Evolutionary conservation across 2,797 vertebrate species (phyloP).

Genomic region (Lophotriccus pileatus): DNA sequence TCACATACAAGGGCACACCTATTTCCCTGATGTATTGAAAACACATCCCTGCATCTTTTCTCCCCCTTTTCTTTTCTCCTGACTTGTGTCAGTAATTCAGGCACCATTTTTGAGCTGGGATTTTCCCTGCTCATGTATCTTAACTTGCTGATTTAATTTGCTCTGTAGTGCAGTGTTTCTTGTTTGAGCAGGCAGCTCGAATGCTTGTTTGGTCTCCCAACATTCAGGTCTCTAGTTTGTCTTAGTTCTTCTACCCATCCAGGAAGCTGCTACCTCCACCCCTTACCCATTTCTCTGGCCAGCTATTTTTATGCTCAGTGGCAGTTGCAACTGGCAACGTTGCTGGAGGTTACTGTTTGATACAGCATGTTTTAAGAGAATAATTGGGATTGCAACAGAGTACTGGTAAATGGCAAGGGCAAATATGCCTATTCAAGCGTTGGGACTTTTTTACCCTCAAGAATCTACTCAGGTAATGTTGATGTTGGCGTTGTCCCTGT

Average conservation of each 20-base stretch:
- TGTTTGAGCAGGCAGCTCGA: neutral
- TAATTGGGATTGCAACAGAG: neutral
- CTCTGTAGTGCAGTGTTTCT: neutral
- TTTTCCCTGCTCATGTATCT: neutral
- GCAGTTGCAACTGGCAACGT: neutral
- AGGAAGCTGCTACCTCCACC: neutral
- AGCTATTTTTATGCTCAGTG: rapidly evolving
- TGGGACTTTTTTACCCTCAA: neutral
- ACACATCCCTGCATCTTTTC: neutral
- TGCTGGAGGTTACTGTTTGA: neutral
- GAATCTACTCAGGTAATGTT: neutral
- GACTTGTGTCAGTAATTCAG: neutral
- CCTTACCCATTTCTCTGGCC: neutral
- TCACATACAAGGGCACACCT: neutral
- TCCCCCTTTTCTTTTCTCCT: neutral
- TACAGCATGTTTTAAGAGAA: neutral
- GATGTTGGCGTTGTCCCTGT: neutral
- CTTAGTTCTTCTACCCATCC: neutral
- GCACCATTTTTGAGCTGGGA: neutral
- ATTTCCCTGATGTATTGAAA: neutral
- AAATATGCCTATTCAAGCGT: neutral
- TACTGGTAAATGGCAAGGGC: neutral
- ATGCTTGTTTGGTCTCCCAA: rapidly evolving
- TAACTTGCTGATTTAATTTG: neutral
- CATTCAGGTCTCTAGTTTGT: neutral